phyloP scores from a whole-genome alignment of 1,140 invertebrate genomes.

The Drosophila insularis region DNA sequence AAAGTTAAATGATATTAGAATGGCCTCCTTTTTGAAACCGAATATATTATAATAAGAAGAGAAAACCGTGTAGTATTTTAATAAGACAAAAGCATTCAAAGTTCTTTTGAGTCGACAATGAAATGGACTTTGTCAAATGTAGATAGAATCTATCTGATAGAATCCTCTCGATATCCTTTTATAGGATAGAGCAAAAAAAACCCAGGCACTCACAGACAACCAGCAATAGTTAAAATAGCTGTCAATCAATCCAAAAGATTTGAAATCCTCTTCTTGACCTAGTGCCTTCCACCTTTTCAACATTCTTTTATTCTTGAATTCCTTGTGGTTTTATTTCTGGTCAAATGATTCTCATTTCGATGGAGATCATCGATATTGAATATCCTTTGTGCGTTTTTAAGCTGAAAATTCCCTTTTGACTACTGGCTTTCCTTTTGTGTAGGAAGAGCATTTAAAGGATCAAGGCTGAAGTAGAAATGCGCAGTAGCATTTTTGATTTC shows the following conservation, averaged over 20 bases:
- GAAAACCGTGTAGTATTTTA: no score
- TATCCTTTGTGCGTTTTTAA: constrained; percentile 57
- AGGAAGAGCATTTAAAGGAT: constrained; percentile 65
- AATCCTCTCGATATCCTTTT: background rate
- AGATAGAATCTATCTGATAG: no score
- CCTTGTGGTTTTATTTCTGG: constrained; percentile 78
- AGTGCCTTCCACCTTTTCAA: constrained; percentile 52
- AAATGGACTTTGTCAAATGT: background rate
- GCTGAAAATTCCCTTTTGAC: constrained; percentile 72
- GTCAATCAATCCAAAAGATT: constrained; percentile 61
- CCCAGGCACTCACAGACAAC: constrained; percentile 15
- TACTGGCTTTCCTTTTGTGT: constrained; percentile 57
- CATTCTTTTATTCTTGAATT: constrained; percentile 19
- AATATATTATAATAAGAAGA: no score
- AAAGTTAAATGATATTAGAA: no score
- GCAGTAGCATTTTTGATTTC: constrained; percentile 77
- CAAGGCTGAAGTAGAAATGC: constrained; percentile 52
- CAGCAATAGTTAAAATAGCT: constrained; percentile 32
- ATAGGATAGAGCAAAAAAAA: background rate
- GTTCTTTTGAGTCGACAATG: background rate
- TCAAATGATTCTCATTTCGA: constrained; percentile 71
- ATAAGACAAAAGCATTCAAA: background rate
- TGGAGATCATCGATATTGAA: constrained; percentile 50
- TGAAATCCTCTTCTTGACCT: constrained; percentile 60
- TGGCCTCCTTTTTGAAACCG: no score